Evolutionary conservation across 2,888 invertebrate species (phyloP).

Genomic region (Antitype chi): DNA sequence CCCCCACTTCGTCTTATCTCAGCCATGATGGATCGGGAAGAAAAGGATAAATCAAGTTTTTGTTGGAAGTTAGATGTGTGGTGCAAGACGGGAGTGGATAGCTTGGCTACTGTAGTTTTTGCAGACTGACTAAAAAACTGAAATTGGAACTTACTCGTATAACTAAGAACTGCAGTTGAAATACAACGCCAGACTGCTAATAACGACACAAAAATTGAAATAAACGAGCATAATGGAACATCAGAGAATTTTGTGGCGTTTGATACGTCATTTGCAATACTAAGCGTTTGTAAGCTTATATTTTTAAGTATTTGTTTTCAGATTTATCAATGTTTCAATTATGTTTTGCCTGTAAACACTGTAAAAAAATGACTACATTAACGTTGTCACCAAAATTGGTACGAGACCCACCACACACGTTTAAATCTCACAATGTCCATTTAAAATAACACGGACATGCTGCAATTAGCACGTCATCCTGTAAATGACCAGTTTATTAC

Average conservation of each 20-base stretch:
- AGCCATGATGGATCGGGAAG: conserved; percentile 82
- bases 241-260: not conserved
- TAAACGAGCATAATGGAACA: not conserved
- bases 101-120: conserved; percentile 34
- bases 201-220: not conserved
- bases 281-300: too few species aligned
- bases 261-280: too few species aligned
- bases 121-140: conserved; percentile 6
- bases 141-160: not conserved
- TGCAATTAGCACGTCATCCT: conserved; percentile 58
- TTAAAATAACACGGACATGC: conserved; percentile 25
- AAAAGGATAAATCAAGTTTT: conserved; percentile 85
- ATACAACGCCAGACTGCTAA: not conserved
- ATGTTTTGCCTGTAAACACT: not conserved
- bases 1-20: conserved; percentile 76
- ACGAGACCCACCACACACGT: not conserved
- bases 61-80: conserved; percentile 71
- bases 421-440: conserved; percentile 10
- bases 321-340: not conserved
- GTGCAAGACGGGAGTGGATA: conserved; percentile 62
- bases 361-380: not conserved
- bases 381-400: not conserved
- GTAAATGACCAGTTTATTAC: conserved; percentile 67
- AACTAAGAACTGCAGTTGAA: not conserved
- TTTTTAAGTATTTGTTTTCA: not conserved